Base-by-base conservation (phyloP, 1,140 invertebrate genomes). In the Cotesia vestalis region DNA sequence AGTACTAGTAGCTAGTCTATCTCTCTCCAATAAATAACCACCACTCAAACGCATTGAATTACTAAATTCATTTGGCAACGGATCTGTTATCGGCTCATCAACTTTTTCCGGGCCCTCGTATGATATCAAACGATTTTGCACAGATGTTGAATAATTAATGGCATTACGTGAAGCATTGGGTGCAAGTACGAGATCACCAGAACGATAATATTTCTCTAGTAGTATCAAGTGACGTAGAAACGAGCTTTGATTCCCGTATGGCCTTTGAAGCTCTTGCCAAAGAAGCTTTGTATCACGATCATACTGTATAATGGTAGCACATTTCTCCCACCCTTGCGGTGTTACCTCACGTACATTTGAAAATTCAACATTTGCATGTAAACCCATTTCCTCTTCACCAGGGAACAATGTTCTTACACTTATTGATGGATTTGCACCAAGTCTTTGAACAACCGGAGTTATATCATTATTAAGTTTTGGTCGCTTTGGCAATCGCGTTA, bases 231-330 rank as follows among this genome's bases (percentile, higher is more conserved):
- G 94, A 4, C 94, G 87, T 1, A 95, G 82, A 77, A 95, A 95
- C 69, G 92, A 94, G 59, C 93, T 94, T 78, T 94, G 92, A 79
- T 94, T 95, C 2, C 94, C 94, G 76, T 95, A 95, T 0, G 94
- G 94, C 81, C 93, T 90, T 78, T 94, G 93, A 35, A 95, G 78
- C 73, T 94, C 91, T 69, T 93, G 91, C 93, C 93, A 95, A 4
- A 95, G 85, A 11, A 90, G 87, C 70, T 93, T 93, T 3, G 93
- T 95, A 46, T 94, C 92, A n/a, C 89, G 86, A 76, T 95, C 94
- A 69, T 94, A 95, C 78, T 94, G 93, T 60, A 95, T 91, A 76
- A 91, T 90, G 0, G 91, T 90, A 53, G 90, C 90, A 73, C 93
- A 94, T 64, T 93, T 93, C 72, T 94, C 93, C 93, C 93, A 95